These are phyloP conservation scores for Nasonia giraulti DNA, from an alignment of 1,140 invertebrate species.

Conservation along the genomic window DNA sequence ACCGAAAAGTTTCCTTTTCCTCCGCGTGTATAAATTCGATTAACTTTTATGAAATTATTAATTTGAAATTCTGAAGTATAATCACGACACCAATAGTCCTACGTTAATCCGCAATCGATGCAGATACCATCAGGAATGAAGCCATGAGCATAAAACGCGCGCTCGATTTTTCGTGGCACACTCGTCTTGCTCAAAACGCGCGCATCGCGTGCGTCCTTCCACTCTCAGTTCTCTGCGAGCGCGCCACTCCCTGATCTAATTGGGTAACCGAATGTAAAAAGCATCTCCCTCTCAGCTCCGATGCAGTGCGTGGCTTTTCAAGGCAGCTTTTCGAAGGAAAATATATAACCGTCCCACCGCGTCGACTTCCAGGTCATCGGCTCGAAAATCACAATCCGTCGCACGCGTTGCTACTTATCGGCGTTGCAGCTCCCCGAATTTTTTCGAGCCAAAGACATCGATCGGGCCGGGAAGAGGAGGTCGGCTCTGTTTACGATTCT, in stretches of 20 bases:
- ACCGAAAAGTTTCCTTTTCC: not conserved
- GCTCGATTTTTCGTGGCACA: not conserved
- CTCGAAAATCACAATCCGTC: not conserved
- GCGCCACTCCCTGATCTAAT: slow-evolving; percentile 59
- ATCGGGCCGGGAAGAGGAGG: too few species aligned
- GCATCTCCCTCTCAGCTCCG: slow-evolving; percentile 60
- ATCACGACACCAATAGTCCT: too few species aligned
- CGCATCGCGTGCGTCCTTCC: not conserved
- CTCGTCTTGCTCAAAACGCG: not conserved
- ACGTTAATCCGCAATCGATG: not conserved
- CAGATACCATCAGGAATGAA: not conserved
- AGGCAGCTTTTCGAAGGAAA: not conserved
- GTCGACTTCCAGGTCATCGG: not conserved
- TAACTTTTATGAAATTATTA: not conserved
- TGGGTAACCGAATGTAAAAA: slow-evolving; percentile 65
- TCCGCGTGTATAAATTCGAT: too few species aligned
- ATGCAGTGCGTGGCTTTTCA: not conserved
- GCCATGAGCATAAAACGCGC: not conserved
- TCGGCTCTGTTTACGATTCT: not conserved
- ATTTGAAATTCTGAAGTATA: not conserved
- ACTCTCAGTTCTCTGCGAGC: not conserved
- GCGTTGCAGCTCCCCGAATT: not conserved
- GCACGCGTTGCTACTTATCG: not conserved
- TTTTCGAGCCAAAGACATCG: not conserved
- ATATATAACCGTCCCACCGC: not conserved